phyloP scores from a whole-genome alignment of 2,113 vertebrate species.

The Vidua chalybeata region DNA sequence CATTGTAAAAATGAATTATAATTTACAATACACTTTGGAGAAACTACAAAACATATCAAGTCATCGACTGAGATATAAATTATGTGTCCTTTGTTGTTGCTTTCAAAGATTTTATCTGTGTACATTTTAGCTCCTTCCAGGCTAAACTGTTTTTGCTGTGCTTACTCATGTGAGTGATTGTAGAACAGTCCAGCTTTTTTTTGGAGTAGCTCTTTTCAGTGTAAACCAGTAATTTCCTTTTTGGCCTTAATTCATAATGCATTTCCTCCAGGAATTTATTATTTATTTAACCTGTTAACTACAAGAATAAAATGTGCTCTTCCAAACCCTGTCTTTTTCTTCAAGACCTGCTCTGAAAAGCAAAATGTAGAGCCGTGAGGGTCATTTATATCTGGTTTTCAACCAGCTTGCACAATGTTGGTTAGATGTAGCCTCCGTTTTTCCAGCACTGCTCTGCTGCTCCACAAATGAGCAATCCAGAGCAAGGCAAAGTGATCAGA shows the following conservation, averaged over 20 bases:
- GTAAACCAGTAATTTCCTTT: not conserved
- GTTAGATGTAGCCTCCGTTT: not conserved
- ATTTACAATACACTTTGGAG: not conserved
- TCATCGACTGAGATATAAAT: conserved; percentile 6
- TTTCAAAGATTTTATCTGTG: conserved; percentile 36
- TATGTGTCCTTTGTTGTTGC: not conserved
- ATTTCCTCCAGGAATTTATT: not conserved
- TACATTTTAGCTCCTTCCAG: not conserved
- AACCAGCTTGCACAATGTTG: not conserved
- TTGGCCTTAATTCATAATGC: not conserved
- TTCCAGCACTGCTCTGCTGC: not conserved
- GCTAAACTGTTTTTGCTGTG: not conserved
- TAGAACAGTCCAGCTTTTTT: not conserved
- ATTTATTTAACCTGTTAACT: not conserved
- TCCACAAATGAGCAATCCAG: not conserved
- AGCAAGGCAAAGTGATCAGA: rapidly evolving
- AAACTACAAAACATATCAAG: conserved; percentile 9
- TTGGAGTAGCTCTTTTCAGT: not conserved
- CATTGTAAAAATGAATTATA: conserved; percentile 44
- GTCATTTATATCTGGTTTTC: not conserved
- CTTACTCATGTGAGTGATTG: not conserved
- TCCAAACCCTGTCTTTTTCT: not conserved
- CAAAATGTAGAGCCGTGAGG: rapidly evolving
- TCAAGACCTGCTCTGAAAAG: not conserved
- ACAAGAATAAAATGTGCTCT: not conserved